These are phyloP conservation scores for Genyomyrus donnyi DNA, from an alignment of 2,113 vertebrate species.

Conservation along the genomic window DNA sequence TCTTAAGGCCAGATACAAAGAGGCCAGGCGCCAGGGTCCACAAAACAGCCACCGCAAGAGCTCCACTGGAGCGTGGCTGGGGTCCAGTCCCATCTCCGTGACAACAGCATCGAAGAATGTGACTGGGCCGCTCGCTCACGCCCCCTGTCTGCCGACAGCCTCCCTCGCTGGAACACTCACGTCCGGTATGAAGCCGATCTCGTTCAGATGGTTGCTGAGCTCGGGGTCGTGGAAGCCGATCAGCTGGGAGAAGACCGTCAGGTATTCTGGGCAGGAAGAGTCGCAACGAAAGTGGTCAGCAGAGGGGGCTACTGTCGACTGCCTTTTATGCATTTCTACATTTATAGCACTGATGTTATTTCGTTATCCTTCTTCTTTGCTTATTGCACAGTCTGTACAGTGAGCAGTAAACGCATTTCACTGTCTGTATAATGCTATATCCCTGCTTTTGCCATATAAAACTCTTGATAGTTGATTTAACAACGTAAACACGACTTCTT, in stretches of 20 bases:
- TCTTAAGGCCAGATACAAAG: background rate
- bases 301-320: background rate
- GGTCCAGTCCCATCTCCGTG: background rate
- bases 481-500: background rate
- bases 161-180: slow-evolving; percentile 66
- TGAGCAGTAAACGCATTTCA: background rate
- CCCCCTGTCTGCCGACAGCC: background rate
- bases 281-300: background rate
- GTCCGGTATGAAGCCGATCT: slow-evolving; percentile 97
- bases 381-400: background rate
- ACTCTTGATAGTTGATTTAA: background rate
- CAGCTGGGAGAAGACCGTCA: slow-evolving; percentile 97
- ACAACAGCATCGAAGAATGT: background rate
- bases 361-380: background rate
- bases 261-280: slow-evolving; percentile 70
- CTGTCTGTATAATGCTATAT: background rate
- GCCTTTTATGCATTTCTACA: background rate
- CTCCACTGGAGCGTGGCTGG: background rate
- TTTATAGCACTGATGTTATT: background rate
- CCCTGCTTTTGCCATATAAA: background rate
- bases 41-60: background rate
- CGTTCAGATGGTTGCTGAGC: slow-evolving; percentile 95
- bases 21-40: background rate
- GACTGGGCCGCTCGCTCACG: background rate
- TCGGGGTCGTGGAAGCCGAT: slow-evolving; percentile 98